phyloP scores from a whole-genome alignment of 2,888 invertebrate genomes.

The Gymnoscelis rufifasciata region DNA sequence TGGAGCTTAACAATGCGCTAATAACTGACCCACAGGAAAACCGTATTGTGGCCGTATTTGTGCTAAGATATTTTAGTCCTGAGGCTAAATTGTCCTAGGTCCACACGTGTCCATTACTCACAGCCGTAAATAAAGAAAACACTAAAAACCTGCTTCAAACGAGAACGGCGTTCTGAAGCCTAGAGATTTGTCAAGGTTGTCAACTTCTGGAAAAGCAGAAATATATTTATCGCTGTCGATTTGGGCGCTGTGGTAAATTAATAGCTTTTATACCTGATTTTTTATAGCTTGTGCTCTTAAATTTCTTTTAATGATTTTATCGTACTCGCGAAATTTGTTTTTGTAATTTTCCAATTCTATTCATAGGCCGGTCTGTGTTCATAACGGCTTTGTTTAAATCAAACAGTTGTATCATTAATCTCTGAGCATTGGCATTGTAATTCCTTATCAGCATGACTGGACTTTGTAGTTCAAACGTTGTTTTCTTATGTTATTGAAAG shows the following conservation, averaged over 20 bases:
- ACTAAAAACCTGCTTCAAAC: conserved; percentile 33
- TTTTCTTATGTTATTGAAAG: conserved; percentile 70
- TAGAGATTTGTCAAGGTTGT: conserved; percentile 34
- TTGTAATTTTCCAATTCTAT: background rate
- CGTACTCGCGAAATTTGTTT: background rate
- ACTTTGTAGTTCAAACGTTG: conserved; percentile 67
- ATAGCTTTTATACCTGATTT: conserved; percentile 27
- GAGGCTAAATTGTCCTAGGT: conserved; percentile 29
- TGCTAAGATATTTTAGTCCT: conserved; percentile 1
- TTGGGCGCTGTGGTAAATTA: conserved; percentile 33
- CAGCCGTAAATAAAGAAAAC: conserved; percentile 29
- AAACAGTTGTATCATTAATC: conserved; percentile 24
- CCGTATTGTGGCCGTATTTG: background rate
- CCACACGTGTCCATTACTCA: conserved; percentile 40
- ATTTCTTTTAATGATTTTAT: background rate
- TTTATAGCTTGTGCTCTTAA: background rate
- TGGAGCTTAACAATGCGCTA: background rate
- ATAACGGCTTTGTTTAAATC: conserved; percentile 5
- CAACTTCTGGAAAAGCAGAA: conserved; percentile 34
- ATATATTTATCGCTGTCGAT: conserved; percentile 37
- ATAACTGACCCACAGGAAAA: background rate
- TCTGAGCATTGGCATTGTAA: conserved; percentile 24
- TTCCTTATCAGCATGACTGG: conserved; percentile 55
- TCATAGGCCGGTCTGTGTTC: background rate
- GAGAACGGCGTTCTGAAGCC: conserved; percentile 27